Evolutionary conservation across 2,113 vertebrate genomes (phyloP).

Genomic region (Apus apus): DNA sequence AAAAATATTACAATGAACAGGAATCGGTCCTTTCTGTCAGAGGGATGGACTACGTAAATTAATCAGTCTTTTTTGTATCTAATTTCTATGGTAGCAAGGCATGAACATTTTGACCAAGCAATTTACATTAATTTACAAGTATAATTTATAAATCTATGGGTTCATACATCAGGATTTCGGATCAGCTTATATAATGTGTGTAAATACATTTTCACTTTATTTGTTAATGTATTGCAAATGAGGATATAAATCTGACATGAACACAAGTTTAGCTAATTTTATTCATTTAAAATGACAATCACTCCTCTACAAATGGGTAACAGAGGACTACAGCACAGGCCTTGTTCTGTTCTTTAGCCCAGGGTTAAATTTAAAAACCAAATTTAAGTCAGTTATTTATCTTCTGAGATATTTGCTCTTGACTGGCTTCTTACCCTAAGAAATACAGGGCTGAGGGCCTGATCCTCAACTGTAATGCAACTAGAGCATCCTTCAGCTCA

Average conservation of each 20-base stretch:
- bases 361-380: slow-evolving; percentile 11
- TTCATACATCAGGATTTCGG: slow-evolving; percentile 16
- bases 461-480: slow-evolving; percentile 2
- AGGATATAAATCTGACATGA: slow-evolving; percentile 6
- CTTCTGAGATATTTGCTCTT: slow-evolving; percentile 6
- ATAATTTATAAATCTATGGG: slow-evolving; percentile 39
- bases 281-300: slow-evolving; percentile 10
- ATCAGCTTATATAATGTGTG: slow-evolving; percentile 20
- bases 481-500: background rate
- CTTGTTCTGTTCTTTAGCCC: background rate
- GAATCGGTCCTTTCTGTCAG: slow-evolving; percentile 2
- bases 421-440: background rate
- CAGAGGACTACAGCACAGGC: background rate
- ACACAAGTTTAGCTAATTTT: slow-evolving; percentile 14
- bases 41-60: slow-evolving; percentile 16
- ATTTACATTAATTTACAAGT: slow-evolving; percentile 60
- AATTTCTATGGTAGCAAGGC: slow-evolving; percentile 29
- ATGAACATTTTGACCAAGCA: slow-evolving; percentile 39
- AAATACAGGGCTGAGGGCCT: background rate
- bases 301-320: background rate
- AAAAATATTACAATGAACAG: background rate
- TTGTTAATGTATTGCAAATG: slow-evolving; percentile 45
- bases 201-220: slow-evolving; percentile 46
- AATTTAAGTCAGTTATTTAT: slow-evolving; percentile 25
- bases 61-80: slow-evolving; percentile 44